Base-by-base conservation (phyloP, 2,888 invertebrate genomes). In the Lampropteryx suffumata region DNA sequence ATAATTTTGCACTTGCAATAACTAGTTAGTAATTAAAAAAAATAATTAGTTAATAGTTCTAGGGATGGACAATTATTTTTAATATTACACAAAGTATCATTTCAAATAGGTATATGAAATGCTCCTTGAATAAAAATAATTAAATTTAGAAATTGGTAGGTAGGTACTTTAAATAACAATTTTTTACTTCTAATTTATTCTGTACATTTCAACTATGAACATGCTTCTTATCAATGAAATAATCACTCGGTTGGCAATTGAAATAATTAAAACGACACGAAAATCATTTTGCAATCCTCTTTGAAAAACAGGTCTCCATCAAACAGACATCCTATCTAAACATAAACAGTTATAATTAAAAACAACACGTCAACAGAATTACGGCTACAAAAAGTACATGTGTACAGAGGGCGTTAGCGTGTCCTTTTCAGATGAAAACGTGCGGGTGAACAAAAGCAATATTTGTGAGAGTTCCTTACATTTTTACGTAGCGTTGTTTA, bases 311-410 rank as follows among this genome's bases (percentile, higher is more conserved):
- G 34, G 27, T 42, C 36, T 12, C 30, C 45, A 50, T 50, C 34
- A 34, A 27, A 40, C 48, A 52, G 30, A 29, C 21, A 37, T 55
- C 61, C 57, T 51, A 14, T 33, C 37, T 29, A 55, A 60, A 59
- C 56, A 59, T 41, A 46, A 50, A 52, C 57, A 57, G 46, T 56
- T 49, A 57, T 62, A 54, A 62, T 57, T 62, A 59, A 61, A 62
- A 59, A 59, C 57, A 62, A 58, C 60, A 60, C 43, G 56, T 32
- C 41, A 42, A 50, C 40, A 40, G 41, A 12, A 42, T 44, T 44
- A 45, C 29, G 34, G 1, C 17, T 11, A 45, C 49, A 41, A 43
- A 32, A 39, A 51, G 49, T 47, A 56, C 51, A 52, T 52, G 49
- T 54, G 49, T 51, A 48, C 47, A 30, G 34, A 45, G 34, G 57